Evolutionary conservation across 2,113 vertebrate species (phyloP).

Genomic region (Pelvicachromis taeniatus): DNA sequence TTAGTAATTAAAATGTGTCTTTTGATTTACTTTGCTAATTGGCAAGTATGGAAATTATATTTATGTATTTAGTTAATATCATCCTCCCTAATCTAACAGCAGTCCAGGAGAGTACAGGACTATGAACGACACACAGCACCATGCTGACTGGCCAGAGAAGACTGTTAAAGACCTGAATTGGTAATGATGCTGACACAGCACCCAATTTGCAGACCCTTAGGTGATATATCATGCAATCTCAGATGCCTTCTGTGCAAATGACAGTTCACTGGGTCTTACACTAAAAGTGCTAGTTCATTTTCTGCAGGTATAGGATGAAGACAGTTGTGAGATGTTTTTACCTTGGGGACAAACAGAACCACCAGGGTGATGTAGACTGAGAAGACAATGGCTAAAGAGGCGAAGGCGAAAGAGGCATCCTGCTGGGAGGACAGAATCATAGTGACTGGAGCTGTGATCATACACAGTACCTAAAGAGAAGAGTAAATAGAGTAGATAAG

Average conservation of each 20-base stretch:
- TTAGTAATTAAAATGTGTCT: not conserved
- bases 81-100: not conserved
- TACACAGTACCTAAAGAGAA: constrained; percentile 82
- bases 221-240: not conserved
- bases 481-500: not conserved
- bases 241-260: not conserved
- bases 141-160: not conserved
- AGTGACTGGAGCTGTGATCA: constrained; percentile 93
- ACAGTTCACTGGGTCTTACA: not conserved
- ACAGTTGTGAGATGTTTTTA: constrained; percentile 19
- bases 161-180: not conserved
- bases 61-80: not conserved
- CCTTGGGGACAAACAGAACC: constrained; percentile 94
- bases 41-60: not conserved
- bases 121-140: not conserved
- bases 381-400: constrained; percentile 88
- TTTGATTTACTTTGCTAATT: not conserved
- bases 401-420: constrained; percentile 92
- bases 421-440: constrained; percentile 96
- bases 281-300: not conserved
- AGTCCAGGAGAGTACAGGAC: not conserved
- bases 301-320: not conserved
- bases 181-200: not conserved
- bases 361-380: constrained; percentile 95
- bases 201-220: accelerated